Base-by-base conservation (phyloP, 2,113 vertebrate species). In the Gila orcuttii region DNA sequence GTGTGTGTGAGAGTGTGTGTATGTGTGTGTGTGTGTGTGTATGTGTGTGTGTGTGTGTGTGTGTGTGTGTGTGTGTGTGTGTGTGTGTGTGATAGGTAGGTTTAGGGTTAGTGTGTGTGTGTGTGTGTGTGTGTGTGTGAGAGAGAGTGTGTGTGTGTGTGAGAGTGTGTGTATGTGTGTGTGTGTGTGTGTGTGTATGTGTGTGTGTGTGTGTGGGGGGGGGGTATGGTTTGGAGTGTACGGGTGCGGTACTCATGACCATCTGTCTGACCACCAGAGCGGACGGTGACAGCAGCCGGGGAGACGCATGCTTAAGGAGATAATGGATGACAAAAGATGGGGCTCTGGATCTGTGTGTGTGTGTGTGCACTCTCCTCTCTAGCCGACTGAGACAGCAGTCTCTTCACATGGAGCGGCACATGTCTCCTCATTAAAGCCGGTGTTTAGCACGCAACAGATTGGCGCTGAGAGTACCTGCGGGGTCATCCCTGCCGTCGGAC, bases 371-470 rank as follows among this genome's bases (percentile, higher is more conserved):
- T 74, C 77, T 57, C 76, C 39, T 84, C n/a, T 50, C 69, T 79
- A 36, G 79, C 71, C 62, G 80, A 9, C 83, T 71, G 86, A 81
- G 42, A 77, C 83, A 80, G 69, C 80, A 75, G 57, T 86, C 83
- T 74, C 64, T 23, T 23, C 73, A 82, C 87, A 71, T 82, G 66
- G 62, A 86, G 78, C 62, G 64, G 89, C 90, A 90, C 92, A 92
- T 88, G 92, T 88, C 69, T 17, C 85, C 55, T 87, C 82, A 90
- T 93, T 87, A 91, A 86, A 92, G 87, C 66, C 88, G 87, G 85
- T 50, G 90, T 87, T 92, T 90, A 92, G 73, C 71, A 69, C 71
- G 89, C 87, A 85, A 87, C 93, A 93, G 92, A 93, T 90, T 93
- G 92, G 87, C 75, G 83, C 60, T 90, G 87, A 89, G 90, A 73